Conservation (phyloP, 2,797 vertebrate genomes). For the Poliocrania exsul region DNA sequence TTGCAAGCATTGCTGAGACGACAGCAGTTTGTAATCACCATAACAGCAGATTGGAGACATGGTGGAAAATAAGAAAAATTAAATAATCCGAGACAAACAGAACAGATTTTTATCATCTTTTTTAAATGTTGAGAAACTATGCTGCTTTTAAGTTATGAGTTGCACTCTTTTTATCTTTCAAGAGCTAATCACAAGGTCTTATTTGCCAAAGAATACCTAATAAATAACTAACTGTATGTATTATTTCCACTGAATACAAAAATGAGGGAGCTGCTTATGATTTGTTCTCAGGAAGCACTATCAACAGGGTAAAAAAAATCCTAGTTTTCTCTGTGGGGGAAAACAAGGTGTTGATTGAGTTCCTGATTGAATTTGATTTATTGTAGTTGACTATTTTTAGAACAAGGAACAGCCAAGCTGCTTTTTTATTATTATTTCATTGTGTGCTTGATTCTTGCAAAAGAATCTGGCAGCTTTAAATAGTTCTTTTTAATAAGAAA, state of each 20-base stretch:
- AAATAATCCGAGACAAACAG: background rate
- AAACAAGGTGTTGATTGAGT: constrained; percentile 5
- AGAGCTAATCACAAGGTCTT: background rate
- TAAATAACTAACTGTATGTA: background rate
- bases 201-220: background rate
- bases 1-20: background rate
- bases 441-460: background rate
- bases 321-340: background rate
- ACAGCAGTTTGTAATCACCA: background rate
- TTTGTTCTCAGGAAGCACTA: background rate
- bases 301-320: background rate
- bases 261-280: background rate
- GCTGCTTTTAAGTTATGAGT: background rate
- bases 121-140: background rate
- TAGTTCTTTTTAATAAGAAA: background rate
- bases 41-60: background rate
- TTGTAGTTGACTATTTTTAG: constrained; percentile 4
- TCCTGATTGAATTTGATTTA: background rate
- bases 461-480: background rate
- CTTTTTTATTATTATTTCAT: background rate
- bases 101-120: background rate
- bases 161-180: background rate
- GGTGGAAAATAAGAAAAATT: background rate
- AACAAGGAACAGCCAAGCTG: background rate
- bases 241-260: background rate